A percentile compares a stretch with the other conserved stretches of the same genome.
Evolutionary conservation across 2,797 vertebrate species (phyloP).

Genomic region (Loris lydekkerianus): DNA sequence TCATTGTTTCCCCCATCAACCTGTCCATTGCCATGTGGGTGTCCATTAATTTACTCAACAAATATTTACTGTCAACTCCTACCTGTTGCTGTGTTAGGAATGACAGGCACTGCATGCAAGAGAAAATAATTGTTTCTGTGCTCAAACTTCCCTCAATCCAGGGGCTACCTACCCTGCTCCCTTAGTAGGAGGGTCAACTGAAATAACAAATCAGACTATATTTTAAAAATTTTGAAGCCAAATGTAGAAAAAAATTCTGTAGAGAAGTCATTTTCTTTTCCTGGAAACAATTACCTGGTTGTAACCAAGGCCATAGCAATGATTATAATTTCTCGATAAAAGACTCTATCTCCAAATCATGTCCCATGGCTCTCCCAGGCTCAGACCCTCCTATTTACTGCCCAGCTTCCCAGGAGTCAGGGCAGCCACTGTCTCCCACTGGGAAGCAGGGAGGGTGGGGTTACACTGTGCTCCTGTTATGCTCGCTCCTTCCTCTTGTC

Average conservation of each 20-base stretch:
- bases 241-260: not conserved
- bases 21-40: slow-evolving; percentile 19
- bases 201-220: not conserved
- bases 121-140: not conserved
- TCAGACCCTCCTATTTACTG: not conserved
- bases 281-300: not conserved
- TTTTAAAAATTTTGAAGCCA: slow-evolving; percentile 27
- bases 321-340: not conserved
- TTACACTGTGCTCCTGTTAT: not conserved
- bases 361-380: not conserved
- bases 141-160: not conserved
- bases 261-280: not conserved
- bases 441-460: not conserved
- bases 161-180: not conserved
- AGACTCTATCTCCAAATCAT: not conserved
- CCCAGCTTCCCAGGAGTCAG: not conserved
- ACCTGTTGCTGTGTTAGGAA: not conserved
- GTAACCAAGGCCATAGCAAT: not conserved
- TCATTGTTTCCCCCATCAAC: not conserved
- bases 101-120: not conserved
- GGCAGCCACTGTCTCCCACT: not conserved
- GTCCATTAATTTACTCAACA: slow-evolving; percentile 15
- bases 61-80: not conserved
- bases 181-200: not conserved
- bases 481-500: not conserved